Evolutionary conservation across 2,797 vertebrate species (phyloP), one percentile per base, ranked within the genome.

Genomic region (Pagetopsis macropterus): DNA sequence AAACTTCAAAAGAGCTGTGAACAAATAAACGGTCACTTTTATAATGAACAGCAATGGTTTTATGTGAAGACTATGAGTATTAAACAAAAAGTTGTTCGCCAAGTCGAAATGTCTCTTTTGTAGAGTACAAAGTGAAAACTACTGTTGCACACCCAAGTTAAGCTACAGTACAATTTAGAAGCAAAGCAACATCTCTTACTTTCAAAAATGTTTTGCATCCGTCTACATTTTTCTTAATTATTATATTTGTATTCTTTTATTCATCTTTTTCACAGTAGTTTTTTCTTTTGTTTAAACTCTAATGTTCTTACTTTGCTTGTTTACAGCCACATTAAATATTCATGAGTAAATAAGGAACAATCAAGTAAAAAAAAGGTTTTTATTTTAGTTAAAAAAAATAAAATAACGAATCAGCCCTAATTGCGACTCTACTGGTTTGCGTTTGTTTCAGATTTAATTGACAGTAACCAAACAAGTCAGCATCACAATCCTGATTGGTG

Each of bases 1-100:
- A 16, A 31, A 16, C 48, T 16, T 44, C 9, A 56, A 49, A 21
- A 62, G 76, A 64, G 50, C 66, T 44, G 43, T 12, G 21, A 55
- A 44, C 44, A 46, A 14, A 37, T 7, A 71, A 23, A 60, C 43
- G 13, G 71, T 64, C 11, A 48, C 16, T 48, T 50, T 64, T 3
- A 23, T 43, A n/a, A 69, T 43, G 10, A 43, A 52, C 49, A n/a
- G 16, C 52, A 67, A 44, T 43, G 16, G 40, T 31, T 19, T n/a
- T 23, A 14, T 23, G 50, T 27, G 10, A 75, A 7, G 43, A 2
- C 45, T 40, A 8, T 0, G 14, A 16, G 13, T 66, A 21, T 31
- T 13, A 9, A 2, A 68, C 21, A 15, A 2, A 59, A 58, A 17
- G 43, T 2, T 19, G 23, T 46, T 16, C 7, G 23, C 59, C 44